A percentile compares a stretch with the other conserved stretches of the same genome.
Conservation (phyloP, 2,888 invertebrate species). For the Arenicola marina region DNA sequence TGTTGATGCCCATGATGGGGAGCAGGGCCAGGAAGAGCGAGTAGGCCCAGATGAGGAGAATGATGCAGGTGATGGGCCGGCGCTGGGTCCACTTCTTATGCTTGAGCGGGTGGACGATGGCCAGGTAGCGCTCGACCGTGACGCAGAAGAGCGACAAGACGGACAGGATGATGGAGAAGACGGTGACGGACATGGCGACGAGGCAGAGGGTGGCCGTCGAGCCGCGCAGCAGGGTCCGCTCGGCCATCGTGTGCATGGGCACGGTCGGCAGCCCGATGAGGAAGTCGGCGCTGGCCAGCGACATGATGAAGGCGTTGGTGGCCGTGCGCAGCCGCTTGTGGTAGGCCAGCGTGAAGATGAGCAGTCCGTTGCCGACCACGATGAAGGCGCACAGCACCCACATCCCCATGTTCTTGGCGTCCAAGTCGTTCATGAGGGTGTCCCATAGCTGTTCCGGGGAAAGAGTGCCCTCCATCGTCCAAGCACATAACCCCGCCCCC, state of each 20-base stretch:
- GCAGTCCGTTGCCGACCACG: slow-evolving; percentile 15
- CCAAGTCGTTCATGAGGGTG: too few species aligned
- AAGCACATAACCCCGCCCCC: too few species aligned
- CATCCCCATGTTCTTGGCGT: too few species aligned
- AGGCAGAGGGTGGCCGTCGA: slow-evolving; percentile 12
- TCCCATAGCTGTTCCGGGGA: too few species aligned
- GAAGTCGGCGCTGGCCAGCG: slow-evolving; percentile 19
- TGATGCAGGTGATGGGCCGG: slow-evolving; percentile 27
- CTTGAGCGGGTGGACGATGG: slow-evolving; percentile 39
- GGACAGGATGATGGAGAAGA: slow-evolving; percentile 15
- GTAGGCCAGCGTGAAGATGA: slow-evolving; percentile 9
- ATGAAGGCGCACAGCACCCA: too few species aligned
- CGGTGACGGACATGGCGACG: slow-evolving; percentile 17
- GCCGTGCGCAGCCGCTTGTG: slow-evolving; percentile 19
- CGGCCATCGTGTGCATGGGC: slow-evolving; percentile 21
- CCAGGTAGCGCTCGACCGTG: slow-evolving; percentile 45
- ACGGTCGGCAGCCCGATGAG: slow-evolving; percentile 18
- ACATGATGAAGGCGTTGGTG: slow-evolving; percentile 23
- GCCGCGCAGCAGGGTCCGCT: slow-evolving; percentile 9
- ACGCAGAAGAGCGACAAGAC: slow-evolving; percentile 36
- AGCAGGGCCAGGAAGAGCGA: slow-evolving; percentile 39
- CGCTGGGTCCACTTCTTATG: slow-evolving; percentile 39
- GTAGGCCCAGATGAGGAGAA: slow-evolving; percentile 35
- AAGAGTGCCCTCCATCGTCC: too few species aligned
- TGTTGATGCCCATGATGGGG: slow-evolving; percentile 45